Conservation (phyloP, 2,797 vertebrate species). For the Centroberyx gerrardi region DNA sequence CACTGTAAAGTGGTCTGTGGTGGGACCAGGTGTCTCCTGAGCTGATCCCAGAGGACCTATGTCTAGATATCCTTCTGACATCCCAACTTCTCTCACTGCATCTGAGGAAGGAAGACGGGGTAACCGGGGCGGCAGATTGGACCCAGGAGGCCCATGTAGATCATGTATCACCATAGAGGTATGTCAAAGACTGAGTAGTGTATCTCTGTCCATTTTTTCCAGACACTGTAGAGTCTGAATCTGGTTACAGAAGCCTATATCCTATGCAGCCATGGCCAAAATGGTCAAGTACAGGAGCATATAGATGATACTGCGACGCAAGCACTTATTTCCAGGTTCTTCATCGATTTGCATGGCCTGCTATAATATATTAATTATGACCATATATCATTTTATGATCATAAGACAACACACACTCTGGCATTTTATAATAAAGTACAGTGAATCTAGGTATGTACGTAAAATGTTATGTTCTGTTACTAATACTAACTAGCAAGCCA, state of each 20-base stretch:
- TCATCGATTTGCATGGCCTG: background rate
- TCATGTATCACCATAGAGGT: slow-evolving; percentile 21
- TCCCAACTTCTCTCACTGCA: slow-evolving; percentile 44
- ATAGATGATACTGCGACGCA: slow-evolving; percentile 3
- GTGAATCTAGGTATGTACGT: background rate
- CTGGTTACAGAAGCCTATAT: background rate
- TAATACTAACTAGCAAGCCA: slow-evolving; percentile 11
- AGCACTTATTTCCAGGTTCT: background rate
- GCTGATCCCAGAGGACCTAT: slow-evolving; percentile 60
- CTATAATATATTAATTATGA: background rate
- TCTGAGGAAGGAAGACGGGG: slow-evolving; percentile 29
- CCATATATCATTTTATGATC: too few species aligned
- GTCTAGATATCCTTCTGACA: slow-evolving; percentile 57
- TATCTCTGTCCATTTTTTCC: background rate
- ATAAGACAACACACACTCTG: too few species aligned
- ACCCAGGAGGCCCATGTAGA: slow-evolving; percentile 46
- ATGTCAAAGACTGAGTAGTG: slow-evolving; percentile 1
- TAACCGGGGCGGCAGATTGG: slow-evolving; percentile 6
- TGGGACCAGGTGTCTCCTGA: slow-evolving; percentile 73
- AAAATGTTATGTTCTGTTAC: slow-evolving; percentile 15
- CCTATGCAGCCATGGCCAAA: background rate
- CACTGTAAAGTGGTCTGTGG: slow-evolving; percentile 58
- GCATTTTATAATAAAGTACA: too few species aligned
- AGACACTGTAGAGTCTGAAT: slow-evolving; percentile 4
- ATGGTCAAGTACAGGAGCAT: background rate